phyloP scores from a whole-genome alignment of 2,888 invertebrate genomes.

The Tachina fera region DNA sequence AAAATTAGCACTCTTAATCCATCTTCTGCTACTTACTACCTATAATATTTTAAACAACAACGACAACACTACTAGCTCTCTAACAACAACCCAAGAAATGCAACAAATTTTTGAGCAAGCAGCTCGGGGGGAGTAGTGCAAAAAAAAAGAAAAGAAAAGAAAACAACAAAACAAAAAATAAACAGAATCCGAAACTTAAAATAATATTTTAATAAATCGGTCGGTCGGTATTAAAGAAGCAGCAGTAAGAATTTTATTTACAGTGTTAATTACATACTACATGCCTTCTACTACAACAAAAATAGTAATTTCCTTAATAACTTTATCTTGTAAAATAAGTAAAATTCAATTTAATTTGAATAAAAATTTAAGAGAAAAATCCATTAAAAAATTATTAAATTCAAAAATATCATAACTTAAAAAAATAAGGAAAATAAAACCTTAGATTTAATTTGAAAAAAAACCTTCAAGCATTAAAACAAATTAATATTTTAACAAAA shows the following conservation, averaged over 20 bases:
- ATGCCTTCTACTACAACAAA: slow-evolving; percentile 43
- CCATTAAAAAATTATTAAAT: slow-evolving; percentile 47
- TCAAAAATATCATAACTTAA: slow-evolving; percentile 46
- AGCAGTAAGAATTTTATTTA: slow-evolving; percentile 34
- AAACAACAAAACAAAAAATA: slow-evolving; percentile 10
- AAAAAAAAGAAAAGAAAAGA: slow-evolving; percentile 29
- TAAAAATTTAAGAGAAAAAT: slow-evolving; percentile 53
- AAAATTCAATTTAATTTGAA: slow-evolving; percentile 40
- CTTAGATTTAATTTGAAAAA: not conserved
- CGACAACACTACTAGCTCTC: not conserved
- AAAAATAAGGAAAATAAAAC: not conserved
- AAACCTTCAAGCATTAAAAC: not conserved
- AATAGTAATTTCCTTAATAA: slow-evolving; percentile 9
- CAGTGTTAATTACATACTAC: slow-evolving; percentile 43
- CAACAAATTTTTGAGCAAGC: slow-evolving; percentile 7
- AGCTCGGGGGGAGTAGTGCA: not conserved
- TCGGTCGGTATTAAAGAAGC: slow-evolving; percentile 54
- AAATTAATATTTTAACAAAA: not conserved
- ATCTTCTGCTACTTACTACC: not conserved
- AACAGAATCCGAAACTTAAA: slow-evolving; percentile 10
- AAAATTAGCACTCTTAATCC: slow-evolving; percentile 17
- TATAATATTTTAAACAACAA: not conserved
- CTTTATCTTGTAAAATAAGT: slow-evolving; percentile 24
- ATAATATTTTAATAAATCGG: slow-evolving; percentile 22
- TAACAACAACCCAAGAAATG: slow-evolving; percentile 5